Conservation (phyloP, 2,797 vertebrate genomes). For the Catamblyrhynchus diadema region DNA sequence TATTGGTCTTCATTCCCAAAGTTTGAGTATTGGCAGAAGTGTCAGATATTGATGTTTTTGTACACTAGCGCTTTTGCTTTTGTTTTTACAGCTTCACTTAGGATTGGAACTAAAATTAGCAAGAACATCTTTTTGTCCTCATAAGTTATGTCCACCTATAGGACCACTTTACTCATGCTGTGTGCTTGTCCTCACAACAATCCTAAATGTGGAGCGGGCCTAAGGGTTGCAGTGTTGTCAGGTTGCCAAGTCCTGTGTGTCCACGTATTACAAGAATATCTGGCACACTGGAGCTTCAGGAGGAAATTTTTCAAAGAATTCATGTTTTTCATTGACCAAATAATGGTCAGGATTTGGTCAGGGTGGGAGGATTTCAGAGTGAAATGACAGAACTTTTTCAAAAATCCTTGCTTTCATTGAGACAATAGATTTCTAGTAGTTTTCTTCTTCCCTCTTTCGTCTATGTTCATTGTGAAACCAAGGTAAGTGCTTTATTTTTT, state of each 20-base stretch:
- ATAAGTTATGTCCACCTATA: accelerated
- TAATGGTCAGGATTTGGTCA: not conserved
- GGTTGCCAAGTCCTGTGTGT: not conserved
- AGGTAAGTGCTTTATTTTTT: not conserved
- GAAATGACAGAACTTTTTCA: not conserved
- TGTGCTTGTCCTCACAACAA: not conserved
- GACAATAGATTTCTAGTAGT: not conserved
- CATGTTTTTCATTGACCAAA: not conserved
- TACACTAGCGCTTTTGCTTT: not conserved
- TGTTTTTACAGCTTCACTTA: not conserved
- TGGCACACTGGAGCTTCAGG: not conserved
- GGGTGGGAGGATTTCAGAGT: not conserved
- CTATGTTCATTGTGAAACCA: not conserved
- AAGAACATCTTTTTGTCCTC: not conserved
- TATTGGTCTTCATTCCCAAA: not conserved
- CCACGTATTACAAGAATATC: not conserved
- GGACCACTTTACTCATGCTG: not conserved
- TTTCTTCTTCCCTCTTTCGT: not conserved
- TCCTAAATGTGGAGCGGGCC: not conserved
- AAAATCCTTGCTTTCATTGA: not conserved
- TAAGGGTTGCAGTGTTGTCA: not conserved
- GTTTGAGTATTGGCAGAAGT: not conserved
- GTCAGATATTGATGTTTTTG: not conserved
- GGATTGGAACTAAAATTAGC: not conserved
- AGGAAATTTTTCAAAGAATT: not conserved